phyloP scores from a whole-genome alignment of 1,140 invertebrate genomes.

The Drosophila orena region DNA sequence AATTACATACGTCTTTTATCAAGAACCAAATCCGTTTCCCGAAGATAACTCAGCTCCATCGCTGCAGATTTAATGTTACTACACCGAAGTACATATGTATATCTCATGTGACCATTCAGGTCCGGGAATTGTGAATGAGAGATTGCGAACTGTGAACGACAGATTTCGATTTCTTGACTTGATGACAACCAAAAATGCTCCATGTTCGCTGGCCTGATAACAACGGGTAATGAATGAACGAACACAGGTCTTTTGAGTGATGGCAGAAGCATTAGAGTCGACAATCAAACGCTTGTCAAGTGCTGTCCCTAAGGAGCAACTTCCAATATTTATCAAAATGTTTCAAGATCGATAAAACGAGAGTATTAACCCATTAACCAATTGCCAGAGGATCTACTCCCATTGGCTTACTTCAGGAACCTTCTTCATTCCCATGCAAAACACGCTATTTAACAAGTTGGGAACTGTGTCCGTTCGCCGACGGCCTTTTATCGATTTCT shows the following conservation, averaged over 20 bases:
- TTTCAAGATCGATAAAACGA: no score
- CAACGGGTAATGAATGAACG: conserved; percentile 36
- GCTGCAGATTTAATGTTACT: neutral
- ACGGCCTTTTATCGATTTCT: neutral
- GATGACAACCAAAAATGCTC: neutral
- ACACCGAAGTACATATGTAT: neutral
- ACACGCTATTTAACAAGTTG: conserved; percentile 13
- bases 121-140: conserved; percentile 37
- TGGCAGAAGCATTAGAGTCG: conserved; percentile 9
- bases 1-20: no score
- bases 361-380: neutral
- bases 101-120: conserved; percentile 35
- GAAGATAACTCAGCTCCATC: no score
- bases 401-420: neutral
- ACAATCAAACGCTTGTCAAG: conserved; percentile 21
- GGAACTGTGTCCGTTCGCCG: conserved; percentile 29
- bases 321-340: no score
- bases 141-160: conserved; percentile 18
- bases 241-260: conserved; percentile 4
- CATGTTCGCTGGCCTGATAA: conserved; percentile 41
- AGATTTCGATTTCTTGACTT: conserved; percentile 23
- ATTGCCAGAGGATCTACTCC: neutral
- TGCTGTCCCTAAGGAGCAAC: conserved; percentile 3
- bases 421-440: no score
- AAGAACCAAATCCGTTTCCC: no score